Evolutionary conservation across 1,140 invertebrate species (phyloP).

Genomic region (Ganaspis sp.): DNA sequence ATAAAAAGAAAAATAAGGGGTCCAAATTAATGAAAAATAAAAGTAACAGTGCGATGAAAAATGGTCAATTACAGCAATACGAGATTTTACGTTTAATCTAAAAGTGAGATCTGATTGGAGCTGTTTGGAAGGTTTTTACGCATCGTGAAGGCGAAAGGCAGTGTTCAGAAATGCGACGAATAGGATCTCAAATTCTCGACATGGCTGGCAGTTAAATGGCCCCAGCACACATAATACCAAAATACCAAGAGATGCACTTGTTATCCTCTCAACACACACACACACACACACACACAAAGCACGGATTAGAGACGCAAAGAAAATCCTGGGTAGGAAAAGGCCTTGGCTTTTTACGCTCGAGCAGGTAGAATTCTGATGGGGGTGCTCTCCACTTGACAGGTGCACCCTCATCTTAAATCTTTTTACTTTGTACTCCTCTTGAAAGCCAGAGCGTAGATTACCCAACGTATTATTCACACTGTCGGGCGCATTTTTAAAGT

Average conservation of each 20-base stretch:
- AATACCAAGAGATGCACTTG: slow-evolving; percentile 13
- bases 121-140: background rate
- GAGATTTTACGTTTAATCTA: slow-evolving; percentile 5
- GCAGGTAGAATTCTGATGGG: slow-evolving; percentile 1
- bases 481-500: background rate
- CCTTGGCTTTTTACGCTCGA: background rate
- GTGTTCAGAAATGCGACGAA: background rate
- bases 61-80: background rate
- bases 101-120: slow-evolving; percentile 4
- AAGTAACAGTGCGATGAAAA: no score
- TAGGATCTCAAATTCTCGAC: slow-evolving; percentile 8
- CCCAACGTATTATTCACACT: background rate
- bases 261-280: background rate
- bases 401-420: slow-evolving; percentile 1
- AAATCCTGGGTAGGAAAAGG: no score
- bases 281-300: background rate
- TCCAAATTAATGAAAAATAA: no score
- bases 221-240: background rate
- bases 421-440: background rate
- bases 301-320: no score
- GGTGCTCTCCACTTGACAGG: slow-evolving; percentile 2
- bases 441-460: background rate
- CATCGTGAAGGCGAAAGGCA: slow-evolving; percentile 7
- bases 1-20: no score
- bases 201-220: background rate